These are phyloP conservation scores for Cydia strobilella DNA, from an alignment of 1,140 invertebrate genomes.

Conservation along the genomic window DNA sequence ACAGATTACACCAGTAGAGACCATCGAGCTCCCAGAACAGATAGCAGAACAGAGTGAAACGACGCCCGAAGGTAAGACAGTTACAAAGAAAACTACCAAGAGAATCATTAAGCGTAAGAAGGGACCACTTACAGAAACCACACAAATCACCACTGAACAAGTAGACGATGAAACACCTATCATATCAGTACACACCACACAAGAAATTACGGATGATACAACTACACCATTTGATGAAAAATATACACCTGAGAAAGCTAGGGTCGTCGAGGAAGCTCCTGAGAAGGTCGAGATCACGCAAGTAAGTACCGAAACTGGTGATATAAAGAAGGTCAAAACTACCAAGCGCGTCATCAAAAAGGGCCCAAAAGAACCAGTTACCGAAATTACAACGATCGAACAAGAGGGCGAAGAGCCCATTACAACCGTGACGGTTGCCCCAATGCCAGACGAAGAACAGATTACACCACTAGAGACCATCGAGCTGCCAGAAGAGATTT, in stretches of 20 bases:
- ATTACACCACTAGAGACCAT: neutral
- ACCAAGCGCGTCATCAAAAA: slow-evolving; percentile 40
- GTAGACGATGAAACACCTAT: neutral
- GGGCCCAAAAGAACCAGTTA: slow-evolving; percentile 66
- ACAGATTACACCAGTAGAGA: slow-evolving; percentile 20
- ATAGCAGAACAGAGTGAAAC: slow-evolving; percentile 35
- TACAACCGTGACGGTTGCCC: slow-evolving; percentile 45
- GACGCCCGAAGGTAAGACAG: neutral
- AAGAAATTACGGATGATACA: neutral
- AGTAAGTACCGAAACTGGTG: neutral
- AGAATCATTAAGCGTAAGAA: neutral
- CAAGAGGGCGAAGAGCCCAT: slow-evolving; percentile 69
- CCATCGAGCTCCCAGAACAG: slow-evolving; percentile 47
- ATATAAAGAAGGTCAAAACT: neutral
- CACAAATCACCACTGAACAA: neutral
- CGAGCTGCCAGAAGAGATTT: slow-evolving; percentile 53
- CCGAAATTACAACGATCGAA: slow-evolving; percentile 75
- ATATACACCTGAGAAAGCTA: neutral
- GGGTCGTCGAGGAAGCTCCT: neutral
- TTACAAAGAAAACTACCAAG: neutral
- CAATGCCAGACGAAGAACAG: neutral
- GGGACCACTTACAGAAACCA: neutral
- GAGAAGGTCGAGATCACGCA: slow-evolving; percentile 41
- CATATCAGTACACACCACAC: neutral
- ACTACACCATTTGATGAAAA: neutral